phyloP scores from a whole-genome alignment of 2,888 invertebrate species.

The Agrotis ipsilon region DNA sequence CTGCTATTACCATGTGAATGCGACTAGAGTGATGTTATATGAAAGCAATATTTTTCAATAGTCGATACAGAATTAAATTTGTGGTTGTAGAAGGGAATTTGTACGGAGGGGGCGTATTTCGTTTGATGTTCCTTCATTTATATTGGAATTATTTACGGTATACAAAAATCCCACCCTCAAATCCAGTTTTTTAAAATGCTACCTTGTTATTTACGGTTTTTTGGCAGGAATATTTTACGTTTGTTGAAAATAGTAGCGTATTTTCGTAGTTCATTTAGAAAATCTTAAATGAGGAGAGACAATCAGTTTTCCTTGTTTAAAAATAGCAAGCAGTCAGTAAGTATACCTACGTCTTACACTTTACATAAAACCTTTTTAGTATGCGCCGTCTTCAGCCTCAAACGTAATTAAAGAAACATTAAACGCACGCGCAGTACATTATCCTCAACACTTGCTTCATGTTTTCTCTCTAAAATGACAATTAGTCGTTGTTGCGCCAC shows the following conservation, averaged over 20 bases:
- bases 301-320: background rate
- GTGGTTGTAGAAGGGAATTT: slow-evolving; percentile 72
- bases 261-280: no score
- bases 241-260: background rate
- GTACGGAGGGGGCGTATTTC: slow-evolving; percentile 61
- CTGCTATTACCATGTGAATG: slow-evolving; percentile 82
- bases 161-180: slow-evolving; percentile 23
- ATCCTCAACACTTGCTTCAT: slow-evolving; percentile 45
- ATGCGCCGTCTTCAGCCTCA: slow-evolving; percentile 27
- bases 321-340: slow-evolving; percentile 12
- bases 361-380: slow-evolving; percentile 24
- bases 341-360: background rate
- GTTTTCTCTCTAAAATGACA: slow-evolving; percentile 56
- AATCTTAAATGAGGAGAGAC: no score
- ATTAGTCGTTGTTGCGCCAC: slow-evolving; percentile 61
- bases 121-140: slow-evolving; percentile 66
- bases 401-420: slow-evolving; percentile 52
- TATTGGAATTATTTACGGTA: slow-evolving; percentile 53
- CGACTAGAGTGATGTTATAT: slow-evolving; percentile 75
- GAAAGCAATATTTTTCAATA: slow-evolving; percentile 83
- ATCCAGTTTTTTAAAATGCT: background rate
- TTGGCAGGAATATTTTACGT: background rate
- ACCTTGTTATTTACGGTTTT: background rate
- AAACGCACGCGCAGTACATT: slow-evolving; percentile 46
- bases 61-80: slow-evolving; percentile 81